phyloP scores from a whole-genome alignment of 2,113 vertebrate species.

The Psettodes erumei region DNA sequence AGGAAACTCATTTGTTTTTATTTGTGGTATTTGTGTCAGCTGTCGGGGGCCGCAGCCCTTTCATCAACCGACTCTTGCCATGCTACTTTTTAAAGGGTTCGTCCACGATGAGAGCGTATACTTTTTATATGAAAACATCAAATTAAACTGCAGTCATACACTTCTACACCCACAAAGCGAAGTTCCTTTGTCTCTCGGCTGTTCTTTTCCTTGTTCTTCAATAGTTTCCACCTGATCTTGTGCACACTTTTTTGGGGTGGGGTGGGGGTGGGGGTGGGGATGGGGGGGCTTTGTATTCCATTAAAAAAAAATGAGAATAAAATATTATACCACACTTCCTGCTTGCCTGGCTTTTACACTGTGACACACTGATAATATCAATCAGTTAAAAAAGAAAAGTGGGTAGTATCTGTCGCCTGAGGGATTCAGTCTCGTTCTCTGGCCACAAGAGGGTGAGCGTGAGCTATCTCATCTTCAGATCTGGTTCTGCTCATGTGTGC shows the following conservation, averaged over 20 bases:
- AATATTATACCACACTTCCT: conserved; percentile 74
- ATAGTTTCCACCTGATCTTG: conserved; percentile 64
- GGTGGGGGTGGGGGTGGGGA: conserved; percentile 2
- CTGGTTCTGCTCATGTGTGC: conserved; percentile 2
- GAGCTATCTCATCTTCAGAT: background rate
- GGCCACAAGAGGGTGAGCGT: conserved; percentile 46
- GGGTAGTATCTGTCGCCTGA: background rate
- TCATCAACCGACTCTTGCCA: conserved; percentile 43
- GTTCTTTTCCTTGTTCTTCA: conserved; percentile 36
- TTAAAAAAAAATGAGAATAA: conserved; percentile 82
- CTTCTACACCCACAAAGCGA: conserved; percentile 36
- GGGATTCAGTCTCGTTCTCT: background rate
- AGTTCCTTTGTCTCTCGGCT: conserved; percentile 41
- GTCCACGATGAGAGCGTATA: conserved; percentile 47
- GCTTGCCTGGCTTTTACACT: background rate
- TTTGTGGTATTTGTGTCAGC: conserved; percentile 36
- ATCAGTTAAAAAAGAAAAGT: background rate
- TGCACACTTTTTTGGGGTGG: conserved; percentile 58
- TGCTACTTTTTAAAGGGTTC: conserved; percentile 37
- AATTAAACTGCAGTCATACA: conserved; percentile 50
- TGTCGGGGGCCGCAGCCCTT: conserved; percentile 40
- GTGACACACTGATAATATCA: background rate
- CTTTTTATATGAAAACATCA: conserved; percentile 61
- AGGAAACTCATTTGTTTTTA: conserved; percentile 30
- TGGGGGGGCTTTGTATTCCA: conserved; percentile 79